A percentile compares a stretch with the other conserved stretches of the same genome.
phyloP scores from a whole-genome alignment of 2,888 invertebrate genomes.

The Calameuta pallipes region DNA sequence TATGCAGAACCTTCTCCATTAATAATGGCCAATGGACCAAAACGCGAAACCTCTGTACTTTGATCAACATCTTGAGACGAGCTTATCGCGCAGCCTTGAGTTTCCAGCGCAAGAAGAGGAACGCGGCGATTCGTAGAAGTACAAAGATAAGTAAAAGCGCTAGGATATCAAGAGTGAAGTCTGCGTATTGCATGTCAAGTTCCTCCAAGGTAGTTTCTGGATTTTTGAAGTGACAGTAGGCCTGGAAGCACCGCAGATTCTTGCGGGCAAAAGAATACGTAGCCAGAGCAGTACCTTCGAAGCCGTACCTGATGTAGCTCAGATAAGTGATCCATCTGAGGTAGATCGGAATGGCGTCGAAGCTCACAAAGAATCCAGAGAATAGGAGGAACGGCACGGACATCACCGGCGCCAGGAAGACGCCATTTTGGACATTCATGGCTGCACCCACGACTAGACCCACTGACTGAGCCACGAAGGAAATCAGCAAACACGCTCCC shows the following conservation, averaged over 20 bases:
- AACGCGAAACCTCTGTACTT: conserved; percentile 8
- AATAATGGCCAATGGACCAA: not conserved
- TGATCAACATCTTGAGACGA: not conserved
- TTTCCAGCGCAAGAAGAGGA: conserved; percentile 89
- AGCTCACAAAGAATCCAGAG: conserved; percentile 97
- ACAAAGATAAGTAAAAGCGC: conserved; percentile 85
- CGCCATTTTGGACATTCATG: conserved; percentile 94
- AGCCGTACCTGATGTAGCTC: conserved; percentile 95
- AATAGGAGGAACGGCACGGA: conserved; percentile 95
- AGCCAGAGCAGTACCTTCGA: conserved; percentile 93
- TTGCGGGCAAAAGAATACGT: conserved; percentile 89
- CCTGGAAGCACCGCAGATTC: conserved; percentile 83
- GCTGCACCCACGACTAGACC: conserved; percentile 96
- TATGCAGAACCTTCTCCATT: too few relatives aligned
- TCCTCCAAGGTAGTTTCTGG: conserved; percentile 86
- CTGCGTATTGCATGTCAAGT: conserved; percentile 85
- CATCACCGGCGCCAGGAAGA: conserved; percentile 96
- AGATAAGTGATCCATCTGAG: conserved; percentile 95
- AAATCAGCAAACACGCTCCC: conserved; percentile 86
- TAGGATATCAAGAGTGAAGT: conserved; percentile 82
- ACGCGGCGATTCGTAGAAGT: conserved; percentile 83
- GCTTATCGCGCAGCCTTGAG: conserved; percentile 81
- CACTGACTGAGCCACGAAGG: conserved; percentile 95
- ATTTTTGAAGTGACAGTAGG: conserved; percentile 88
- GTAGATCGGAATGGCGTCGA: conserved; percentile 95